Conservation (phyloP, 1,140 invertebrate species). For the Drosophila ananassae region DNA sequence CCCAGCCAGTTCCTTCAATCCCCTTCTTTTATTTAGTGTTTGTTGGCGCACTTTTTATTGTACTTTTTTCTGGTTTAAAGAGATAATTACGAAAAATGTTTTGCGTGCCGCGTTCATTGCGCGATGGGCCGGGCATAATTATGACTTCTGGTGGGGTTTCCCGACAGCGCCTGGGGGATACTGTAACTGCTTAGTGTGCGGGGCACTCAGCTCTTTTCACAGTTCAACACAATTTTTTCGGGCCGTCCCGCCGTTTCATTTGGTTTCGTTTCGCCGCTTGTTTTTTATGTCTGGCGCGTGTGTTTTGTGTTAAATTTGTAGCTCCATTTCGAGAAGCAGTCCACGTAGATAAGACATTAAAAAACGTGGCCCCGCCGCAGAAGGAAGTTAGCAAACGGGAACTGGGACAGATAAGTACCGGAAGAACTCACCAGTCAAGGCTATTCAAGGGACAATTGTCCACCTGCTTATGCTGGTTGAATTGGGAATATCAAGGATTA, state of each 20-base stretch:
- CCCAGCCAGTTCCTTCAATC: not conserved
- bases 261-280: conserved; percentile 44
- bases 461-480: conserved; percentile 3
- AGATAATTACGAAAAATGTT: conserved; percentile 81
- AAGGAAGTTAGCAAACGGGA: conserved; percentile 1
- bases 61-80: conserved; percentile 61
- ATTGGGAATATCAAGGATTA: conserved; percentile 27
- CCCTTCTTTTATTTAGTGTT: conserved; percentile 33
- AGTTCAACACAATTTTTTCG: conserved; percentile 53
- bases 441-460: conserved; percentile 26
- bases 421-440: not conserved
- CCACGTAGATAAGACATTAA: conserved; percentile 74
- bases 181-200: conserved; percentile 29
- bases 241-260: conserved; percentile 8
- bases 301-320: conserved; percentile 70
- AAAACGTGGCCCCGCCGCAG: conserved; percentile 55
- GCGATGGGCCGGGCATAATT: conserved; percentile 68
- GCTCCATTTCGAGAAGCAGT: conserved; percentile 56
- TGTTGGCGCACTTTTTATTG: conserved; percentile 35
- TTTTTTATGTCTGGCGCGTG: conserved; percentile 77
- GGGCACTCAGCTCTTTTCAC: conserved; percentile 12
- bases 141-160: conserved; percentile 50
- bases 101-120: conserved; percentile 59
- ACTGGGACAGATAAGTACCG: conserved; percentile 2
- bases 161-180: not conserved